Base-by-base conservation (phyloP, 2,888 invertebrate species). In the Chaitophorus viminalis region DNA sequence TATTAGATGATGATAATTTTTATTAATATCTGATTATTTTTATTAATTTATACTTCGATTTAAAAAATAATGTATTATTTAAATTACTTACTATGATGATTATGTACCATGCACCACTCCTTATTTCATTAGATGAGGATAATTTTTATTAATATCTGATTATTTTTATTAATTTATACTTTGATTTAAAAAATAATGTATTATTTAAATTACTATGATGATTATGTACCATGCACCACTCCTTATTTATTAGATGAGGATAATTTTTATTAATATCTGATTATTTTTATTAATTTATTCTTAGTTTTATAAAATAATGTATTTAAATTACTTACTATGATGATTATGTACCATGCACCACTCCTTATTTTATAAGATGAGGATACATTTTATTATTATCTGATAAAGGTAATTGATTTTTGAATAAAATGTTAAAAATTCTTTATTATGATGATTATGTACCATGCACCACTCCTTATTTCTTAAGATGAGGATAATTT, bases 181-280 rank as follows among this genome's bases (percentile, higher is more conserved):
- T 54, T 74, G 0, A 36, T 46, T 31, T 39, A 39, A 5, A 39
- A 6, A 39, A 5, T 39, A 39, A 39, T 39, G 6, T n/a, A n/a
- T n/a, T n/a, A 39, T 39, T 5, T 39, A 39, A 5, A 39, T 39
- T 6, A 81, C 14, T 74, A 31, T 84, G 84, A 89, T 89, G 89
- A 79, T 74, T 88, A 81, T 33, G 81, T 79, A 86, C 86, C 86
- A 86, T 86, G 86, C 86, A 86, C 86, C 86, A 86, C 86, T 86
- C 86, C 86, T 86, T 86, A 86, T 86, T 74, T 86, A 79, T 78
- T 74, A 86, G 25, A 86, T 86, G 86, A 86, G 86, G 86, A 86
- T 29, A 86, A 52, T 6, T 17, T 60, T n/a, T 75, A 8, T 29
- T 36, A 39, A 25, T 14, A 75, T 39, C 82, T 82, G 82, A 82